These are phyloP conservation scores for Callosobruchus maculatus DNA, from an alignment of 2,888 invertebrate genomes.

Conservation along the genomic window DNA sequence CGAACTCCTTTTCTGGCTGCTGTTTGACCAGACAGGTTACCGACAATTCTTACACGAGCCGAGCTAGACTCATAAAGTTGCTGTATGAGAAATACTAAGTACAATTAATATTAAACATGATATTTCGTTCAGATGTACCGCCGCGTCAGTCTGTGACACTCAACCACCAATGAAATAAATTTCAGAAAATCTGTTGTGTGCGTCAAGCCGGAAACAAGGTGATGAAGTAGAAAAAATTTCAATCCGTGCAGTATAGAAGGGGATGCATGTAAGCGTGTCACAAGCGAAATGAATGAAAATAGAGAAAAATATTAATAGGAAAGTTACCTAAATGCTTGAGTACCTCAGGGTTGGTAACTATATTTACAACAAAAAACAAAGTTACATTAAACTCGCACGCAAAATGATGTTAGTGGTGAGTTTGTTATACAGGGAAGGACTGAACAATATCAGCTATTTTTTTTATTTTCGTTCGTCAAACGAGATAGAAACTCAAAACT, in stretches of 20 bases:
- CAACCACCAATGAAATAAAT: not conserved
- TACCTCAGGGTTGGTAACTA: constrained; percentile 50
- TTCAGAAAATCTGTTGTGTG: not conserved
- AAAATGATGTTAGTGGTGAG: not conserved
- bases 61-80: no score
- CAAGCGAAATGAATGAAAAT: constrained; percentile 27
- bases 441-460: not conserved
- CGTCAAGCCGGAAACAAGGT: constrained; percentile 1
- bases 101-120: no score
- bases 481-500: no score
- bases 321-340: constrained; percentile 51
- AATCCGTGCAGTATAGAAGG: constrained; percentile 6
- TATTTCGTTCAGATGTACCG: not conserved
- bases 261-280: constrained; percentile 15
- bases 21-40: no score
- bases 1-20: no score
- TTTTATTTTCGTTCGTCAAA: no score
- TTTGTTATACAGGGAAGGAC: not conserved
- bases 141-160: no score
- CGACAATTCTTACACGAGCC: no score
- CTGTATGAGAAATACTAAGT: no score
- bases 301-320: constrained; percentile 30
- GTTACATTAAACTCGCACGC: not conserved
- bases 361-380: constrained; percentile 43
- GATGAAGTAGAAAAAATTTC: not conserved